phyloP scores from a whole-genome alignment of 1,140 invertebrate species.

The Drosophila lacertosa region DNA sequence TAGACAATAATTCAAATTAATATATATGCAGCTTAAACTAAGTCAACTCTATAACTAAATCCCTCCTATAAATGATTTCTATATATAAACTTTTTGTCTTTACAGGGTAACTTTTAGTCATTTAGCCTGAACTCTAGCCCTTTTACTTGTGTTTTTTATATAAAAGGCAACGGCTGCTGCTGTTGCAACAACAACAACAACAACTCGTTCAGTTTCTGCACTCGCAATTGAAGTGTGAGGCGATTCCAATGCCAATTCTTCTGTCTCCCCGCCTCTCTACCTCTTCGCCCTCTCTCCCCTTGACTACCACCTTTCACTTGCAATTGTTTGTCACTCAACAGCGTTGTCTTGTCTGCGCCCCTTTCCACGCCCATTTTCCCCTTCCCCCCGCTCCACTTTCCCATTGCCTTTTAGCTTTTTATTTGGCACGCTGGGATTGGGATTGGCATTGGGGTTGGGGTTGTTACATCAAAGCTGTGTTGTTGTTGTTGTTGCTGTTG shows the following conservation, averaged over 20 bases:
- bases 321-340: constrained; percentile 82
- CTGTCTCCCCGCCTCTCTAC: not conserved
- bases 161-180: constrained; percentile 34
- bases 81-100: too few species aligned
- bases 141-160: constrained; percentile 3
- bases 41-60: too few species aligned
- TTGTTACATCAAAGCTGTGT: constrained; percentile 64
- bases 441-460: constrained; percentile 24
- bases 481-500: constrained; percentile 41
- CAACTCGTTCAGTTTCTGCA: not conserved
- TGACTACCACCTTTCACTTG: constrained; percentile 55
- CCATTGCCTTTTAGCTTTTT: constrained; percentile 17
- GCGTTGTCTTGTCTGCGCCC: constrained; percentile 54
- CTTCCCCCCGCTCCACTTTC: not conserved
- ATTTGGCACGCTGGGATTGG: constrained; percentile 15
- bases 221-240: not conserved
- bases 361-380: not conserved
- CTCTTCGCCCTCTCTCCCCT: too few species aligned
- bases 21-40: too few species aligned
- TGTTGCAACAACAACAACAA: constrained; percentile 30
- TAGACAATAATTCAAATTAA: too few species aligned
- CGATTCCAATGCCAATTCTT: not conserved
- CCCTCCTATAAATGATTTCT: too few species aligned
- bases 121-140: not conserved
- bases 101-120: too few species aligned